Conservation (phyloP, 2,888 invertebrate genomes). For the Eristalinus sepulchralis region DNA sequence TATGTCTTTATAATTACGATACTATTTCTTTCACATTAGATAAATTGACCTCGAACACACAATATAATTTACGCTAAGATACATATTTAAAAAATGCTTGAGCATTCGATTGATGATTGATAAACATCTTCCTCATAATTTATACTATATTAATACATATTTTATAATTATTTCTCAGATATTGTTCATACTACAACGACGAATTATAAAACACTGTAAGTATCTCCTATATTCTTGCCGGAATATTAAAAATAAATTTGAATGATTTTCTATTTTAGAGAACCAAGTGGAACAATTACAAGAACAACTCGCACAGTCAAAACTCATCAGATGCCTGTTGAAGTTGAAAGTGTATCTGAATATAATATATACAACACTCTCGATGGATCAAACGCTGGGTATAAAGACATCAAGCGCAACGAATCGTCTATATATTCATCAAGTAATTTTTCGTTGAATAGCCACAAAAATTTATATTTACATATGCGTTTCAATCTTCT, state of each 20-base stretch:
- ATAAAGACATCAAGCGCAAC: slow-evolving; percentile 39
- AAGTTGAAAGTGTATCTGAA: slow-evolving; percentile 61
- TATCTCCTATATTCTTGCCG: background rate
- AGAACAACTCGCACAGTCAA: slow-evolving; percentile 78
- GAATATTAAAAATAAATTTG: background rate
- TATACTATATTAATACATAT: background rate
- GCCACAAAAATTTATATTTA: background rate
- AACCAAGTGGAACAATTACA: slow-evolving; percentile 76
- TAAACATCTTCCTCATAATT: too few relatives aligned
- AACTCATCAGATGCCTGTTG: slow-evolving; percentile 73
- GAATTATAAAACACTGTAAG: slow-evolving; percentile 78
- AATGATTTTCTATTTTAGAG: slow-evolving; percentile 60
- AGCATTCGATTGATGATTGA: too few relatives aligned
- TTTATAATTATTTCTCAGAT: background rate
- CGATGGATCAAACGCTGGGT: slow-evolving; percentile 1
- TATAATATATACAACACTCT: slow-evolving; percentile 43
- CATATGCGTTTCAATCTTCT: background rate
- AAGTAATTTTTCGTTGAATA: slow-evolving; percentile 20
- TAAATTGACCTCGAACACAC: too few relatives aligned
- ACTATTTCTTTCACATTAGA: too few relatives aligned
- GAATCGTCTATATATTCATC: slow-evolving; percentile 48
- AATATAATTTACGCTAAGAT: too few relatives aligned
- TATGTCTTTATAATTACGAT: too few relatives aligned
- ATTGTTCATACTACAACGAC: background rate
- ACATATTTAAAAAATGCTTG: too few relatives aligned